Evolutionary conservation across 2,113 vertebrate genomes (phyloP), one percentile per base, ranked within the genome.

Genomic region (Vulpes ferrilata): DNA sequence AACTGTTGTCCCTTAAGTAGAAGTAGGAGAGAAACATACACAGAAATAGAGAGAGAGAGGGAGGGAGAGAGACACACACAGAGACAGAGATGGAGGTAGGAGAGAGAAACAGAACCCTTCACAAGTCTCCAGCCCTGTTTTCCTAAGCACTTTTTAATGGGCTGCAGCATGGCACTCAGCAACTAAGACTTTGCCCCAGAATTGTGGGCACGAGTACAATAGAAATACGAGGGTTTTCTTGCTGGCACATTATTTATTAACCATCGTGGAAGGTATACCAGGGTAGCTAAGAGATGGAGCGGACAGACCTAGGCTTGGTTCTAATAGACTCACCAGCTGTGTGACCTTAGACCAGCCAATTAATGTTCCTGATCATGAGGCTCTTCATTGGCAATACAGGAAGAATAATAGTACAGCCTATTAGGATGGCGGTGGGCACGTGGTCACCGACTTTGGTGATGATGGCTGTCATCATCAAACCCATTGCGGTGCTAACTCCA

Each of bases 401-500:
- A 60, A 80, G 25, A 55, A 8, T 13, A n/a, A n/a, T 8, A n/a
- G 43, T 10, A 5, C 76, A 3, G 62, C 62, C 16, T 73, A 48
- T 23, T 55, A 11, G 57, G 57, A 12, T 2, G n/a, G 64, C 81
- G 4, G 53, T 0, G 88, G 57, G 15, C 15, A 1, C 5, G 0
- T 7, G 59, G 79, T 10, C 27, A n/a, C 25, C 55, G 19, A 15
- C 4, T 17, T 11, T 3, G 55, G 23, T 23, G 7, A 11, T 1
- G 1, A 4, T 3, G 43, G 53, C 7, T 2, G 20, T 22, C 35
- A 0, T 25, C 17, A 8, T 60, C 12, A 64, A 27, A 59, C 13
- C 23, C 5, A 4, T 5, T 2, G 57, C 0, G 6, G 17, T 7
- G 30, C 38, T 53, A 19, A 11, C 20, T 19, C 69, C 51, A 1